These are phyloP conservation scores for Drosophila melanocephala DNA, from an alignment of 2,888 invertebrate genomes.

Conservation along the genomic window DNA sequence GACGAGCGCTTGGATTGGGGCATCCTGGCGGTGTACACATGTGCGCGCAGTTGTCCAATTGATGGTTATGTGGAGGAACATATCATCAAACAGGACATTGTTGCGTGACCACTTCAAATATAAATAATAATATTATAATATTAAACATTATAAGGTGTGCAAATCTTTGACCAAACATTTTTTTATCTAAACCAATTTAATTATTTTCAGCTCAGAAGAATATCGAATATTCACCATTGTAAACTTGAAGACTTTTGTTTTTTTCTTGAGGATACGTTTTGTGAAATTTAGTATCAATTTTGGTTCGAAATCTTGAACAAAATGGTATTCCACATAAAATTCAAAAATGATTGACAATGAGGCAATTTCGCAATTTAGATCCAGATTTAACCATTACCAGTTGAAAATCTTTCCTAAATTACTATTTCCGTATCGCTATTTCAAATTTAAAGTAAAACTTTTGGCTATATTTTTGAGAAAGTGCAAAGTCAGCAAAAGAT, in stretches of 20 bases:
- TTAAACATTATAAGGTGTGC: background rate
- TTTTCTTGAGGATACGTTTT: background rate
- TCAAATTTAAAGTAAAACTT: background rate
- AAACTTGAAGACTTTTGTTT: background rate
- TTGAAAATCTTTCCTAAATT: background rate
- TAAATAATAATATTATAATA: background rate
- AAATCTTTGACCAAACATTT: background rate
- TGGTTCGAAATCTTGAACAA: background rate
- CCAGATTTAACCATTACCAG: background rate
- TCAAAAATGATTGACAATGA: no score
- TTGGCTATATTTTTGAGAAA: background rate
- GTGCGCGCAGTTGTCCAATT: conserved; percentile 90
- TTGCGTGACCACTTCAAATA: background rate
- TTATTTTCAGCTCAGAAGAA: background rate
- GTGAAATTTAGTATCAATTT: background rate
- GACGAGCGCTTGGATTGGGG: conserved; percentile 96
- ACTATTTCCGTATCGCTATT: background rate
- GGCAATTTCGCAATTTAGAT: background rate
- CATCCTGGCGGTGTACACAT: conserved; percentile 93
- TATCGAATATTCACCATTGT: background rate
- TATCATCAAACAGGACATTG: conserved; percentile 93
- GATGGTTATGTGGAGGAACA: conserved; percentile 91
- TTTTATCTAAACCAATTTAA: background rate
- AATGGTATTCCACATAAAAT: background rate
- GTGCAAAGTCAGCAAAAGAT: background rate